Conservation (phyloP, 2,888 invertebrate species). For the Cylindroiulus punctatus region DNA sequence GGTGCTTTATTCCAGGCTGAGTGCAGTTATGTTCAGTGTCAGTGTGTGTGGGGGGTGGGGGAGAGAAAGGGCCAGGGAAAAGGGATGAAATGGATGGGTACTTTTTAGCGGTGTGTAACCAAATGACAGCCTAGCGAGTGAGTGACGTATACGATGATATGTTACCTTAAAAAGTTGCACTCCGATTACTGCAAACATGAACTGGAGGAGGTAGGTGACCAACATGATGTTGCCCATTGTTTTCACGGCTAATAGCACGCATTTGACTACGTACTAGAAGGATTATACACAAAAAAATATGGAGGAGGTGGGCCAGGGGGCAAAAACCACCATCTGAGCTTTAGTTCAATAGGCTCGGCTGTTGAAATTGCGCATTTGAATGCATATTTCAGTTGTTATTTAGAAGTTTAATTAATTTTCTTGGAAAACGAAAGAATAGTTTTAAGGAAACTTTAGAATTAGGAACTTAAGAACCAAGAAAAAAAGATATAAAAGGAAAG, state of each 20-base stretch:
- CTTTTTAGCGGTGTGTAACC: background rate
- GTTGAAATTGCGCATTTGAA: background rate
- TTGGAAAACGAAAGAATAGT: slow-evolving; percentile 39
- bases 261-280: slow-evolving; percentile 97
- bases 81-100: background rate
- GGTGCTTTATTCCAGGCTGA: background rate
- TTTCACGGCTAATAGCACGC: slow-evolving; percentile 98
- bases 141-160: slow-evolving; percentile 46
- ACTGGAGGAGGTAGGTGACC: slow-evolving; percentile 99
- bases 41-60: background rate
- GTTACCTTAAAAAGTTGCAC: slow-evolving; percentile 99
- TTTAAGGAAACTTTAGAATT: background rate
- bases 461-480: background rate
- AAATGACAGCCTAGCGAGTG: slow-evolving; percentile 43
- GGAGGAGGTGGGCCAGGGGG: slow-evolving; percentile 34
- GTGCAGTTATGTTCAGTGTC: background rate
- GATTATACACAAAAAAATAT: slow-evolving; percentile 62
- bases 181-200: slow-evolving; percentile 99
- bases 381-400: background rate
- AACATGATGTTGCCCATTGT: slow-evolving; percentile 99
- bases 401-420: background rate
- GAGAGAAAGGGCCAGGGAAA: background rate
- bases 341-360: slow-evolving; percentile 21
- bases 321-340: slow-evolving; percentile 23
- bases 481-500: background rate